Conservation (phyloP, 2,113 vertebrate genomes). For the Urocolius indicus region DNA sequence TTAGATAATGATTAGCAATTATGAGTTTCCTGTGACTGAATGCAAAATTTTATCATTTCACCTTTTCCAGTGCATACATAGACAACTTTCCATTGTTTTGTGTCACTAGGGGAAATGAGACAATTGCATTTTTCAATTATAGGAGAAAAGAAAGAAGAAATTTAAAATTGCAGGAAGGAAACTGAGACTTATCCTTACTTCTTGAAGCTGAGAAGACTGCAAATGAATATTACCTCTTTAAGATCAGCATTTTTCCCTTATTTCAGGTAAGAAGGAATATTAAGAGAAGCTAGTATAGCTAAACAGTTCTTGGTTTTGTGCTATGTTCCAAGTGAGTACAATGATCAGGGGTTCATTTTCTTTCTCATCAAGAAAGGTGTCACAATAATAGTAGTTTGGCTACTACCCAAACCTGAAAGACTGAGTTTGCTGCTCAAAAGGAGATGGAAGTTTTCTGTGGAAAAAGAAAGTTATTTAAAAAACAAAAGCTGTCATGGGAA, state of each 20-base stretch:
- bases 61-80: not conserved
- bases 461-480: not conserved
- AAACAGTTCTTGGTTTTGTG: not conserved
- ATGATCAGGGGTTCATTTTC: not conserved
- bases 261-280: not conserved
- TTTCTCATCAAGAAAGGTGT: not conserved
- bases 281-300: not conserved
- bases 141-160: not conserved
- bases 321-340: not conserved
- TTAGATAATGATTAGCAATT: not conserved
- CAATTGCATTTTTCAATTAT: not conserved
- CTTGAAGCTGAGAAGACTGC: not conserved
- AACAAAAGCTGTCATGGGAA: not conserved
- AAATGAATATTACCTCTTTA: not conserved
- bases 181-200: not conserved
- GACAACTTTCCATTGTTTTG: not conserved
- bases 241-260: not conserved
- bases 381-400: not conserved
- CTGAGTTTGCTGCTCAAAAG: not conserved
- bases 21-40: not conserved
- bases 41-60: not conserved
- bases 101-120: not conserved
- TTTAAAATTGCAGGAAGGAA: not conserved
- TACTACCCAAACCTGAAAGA: not conserved
- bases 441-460: not conserved